These are phyloP conservation scores for Pocillopora meandrina DNA, from an alignment of 92 coral and sea anemone genomes.

Conservation along the genomic window DNA sequence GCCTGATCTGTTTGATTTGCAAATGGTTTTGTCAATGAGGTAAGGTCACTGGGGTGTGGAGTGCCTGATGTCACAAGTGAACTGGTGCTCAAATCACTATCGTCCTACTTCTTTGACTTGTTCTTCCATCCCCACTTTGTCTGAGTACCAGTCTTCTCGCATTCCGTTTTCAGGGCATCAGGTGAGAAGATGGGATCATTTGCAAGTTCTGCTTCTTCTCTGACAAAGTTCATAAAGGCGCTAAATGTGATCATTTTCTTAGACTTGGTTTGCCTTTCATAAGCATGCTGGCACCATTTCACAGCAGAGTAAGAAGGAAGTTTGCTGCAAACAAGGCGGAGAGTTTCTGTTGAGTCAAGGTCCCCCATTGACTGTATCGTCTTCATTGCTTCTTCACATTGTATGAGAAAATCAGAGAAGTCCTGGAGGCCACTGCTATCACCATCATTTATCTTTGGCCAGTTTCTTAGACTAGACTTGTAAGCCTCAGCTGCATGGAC, in stretches of 20 bases:
- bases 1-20: conserved; percentile 15
- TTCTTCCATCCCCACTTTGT: conserved; percentile 26
- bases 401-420: conserved; percentile 56
- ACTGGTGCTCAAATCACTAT: conserved; percentile 1
- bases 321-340: conserved; percentile 39
- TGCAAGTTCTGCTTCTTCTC: background rate
- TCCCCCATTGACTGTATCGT: conserved; percentile 40
- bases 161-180: conserved; percentile 41
- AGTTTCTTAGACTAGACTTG: conserved; percentile 35
- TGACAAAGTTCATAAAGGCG: background rate
- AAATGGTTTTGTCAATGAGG: conserved; percentile 4
- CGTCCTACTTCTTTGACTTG: conserved; percentile 12
- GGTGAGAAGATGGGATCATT: background rate
- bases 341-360: conserved; percentile 41
- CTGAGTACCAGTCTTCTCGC: conserved; percentile 25
- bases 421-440: conserved; percentile 53
- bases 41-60: background rate
- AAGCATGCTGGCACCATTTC: conserved; percentile 53
- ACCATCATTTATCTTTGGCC: conserved; percentile 55
- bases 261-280: conserved; percentile 34
- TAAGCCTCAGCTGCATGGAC: conserved; percentile 49
- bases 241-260: background rate
- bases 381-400: conserved; percentile 58
- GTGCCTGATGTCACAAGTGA: conserved; percentile 11
- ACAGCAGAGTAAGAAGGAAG: conserved; percentile 47